Evolutionary conservation across 2,888 invertebrate species (phyloP).

Genomic region (Alsophila aescularia): DNA sequence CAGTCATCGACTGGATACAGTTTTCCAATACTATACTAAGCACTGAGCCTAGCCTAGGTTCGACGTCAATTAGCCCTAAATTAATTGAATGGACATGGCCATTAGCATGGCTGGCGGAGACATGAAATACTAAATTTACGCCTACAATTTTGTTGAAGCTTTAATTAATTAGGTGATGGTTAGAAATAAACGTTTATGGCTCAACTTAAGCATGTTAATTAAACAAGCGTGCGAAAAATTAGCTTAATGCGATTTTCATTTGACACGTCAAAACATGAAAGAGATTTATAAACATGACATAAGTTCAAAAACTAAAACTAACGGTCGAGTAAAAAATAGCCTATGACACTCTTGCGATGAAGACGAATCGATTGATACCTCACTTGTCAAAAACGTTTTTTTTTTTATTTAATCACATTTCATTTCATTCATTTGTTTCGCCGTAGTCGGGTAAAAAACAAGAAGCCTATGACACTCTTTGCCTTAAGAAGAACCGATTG

Average conservation of each 20-base stretch:
- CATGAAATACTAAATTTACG: conserved; percentile 28
- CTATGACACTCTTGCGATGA: no score
- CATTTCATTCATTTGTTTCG: no score
- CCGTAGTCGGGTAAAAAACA: no score
- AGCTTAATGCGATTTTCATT: neutral
- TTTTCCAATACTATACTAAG: conserved; percentile 26
- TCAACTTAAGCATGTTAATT: neutral
- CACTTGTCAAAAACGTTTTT: no score
- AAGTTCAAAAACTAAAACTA: no score
- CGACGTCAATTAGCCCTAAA: conserved; percentile 33
- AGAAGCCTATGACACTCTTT: no score
- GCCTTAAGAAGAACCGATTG: no score
- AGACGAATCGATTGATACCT: no score
- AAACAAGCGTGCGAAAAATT: conserved; percentile 7
- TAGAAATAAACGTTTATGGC: conserved; percentile 6
- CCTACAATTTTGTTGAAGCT: conserved; percentile 4
- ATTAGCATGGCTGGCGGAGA: conserved; percentile 22
- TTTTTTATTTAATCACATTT: no score
- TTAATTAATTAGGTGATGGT: conserved; percentile 20
- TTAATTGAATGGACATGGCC: conserved; percentile 29
- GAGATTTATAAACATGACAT: no score
- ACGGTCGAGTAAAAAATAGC: no score
- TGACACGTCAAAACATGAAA: neutral
- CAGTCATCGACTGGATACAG: conserved; percentile 13
- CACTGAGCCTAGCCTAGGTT: conserved; percentile 29